phyloP scores from a whole-genome alignment of 1,140 invertebrate genomes.

The Pseudomyrmex gracilis region DNA sequence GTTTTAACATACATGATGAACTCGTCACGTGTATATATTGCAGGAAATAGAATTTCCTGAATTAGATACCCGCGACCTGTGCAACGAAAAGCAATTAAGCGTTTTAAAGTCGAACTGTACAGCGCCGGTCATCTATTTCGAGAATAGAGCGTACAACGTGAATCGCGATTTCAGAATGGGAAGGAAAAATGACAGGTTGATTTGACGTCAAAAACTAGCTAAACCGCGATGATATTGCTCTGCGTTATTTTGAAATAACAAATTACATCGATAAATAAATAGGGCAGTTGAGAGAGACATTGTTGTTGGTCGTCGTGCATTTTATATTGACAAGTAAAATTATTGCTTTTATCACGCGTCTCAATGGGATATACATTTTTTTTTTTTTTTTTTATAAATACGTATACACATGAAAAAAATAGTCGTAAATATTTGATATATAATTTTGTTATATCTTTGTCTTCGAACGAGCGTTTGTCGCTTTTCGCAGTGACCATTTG shows the following conservation, averaged over 20 bases:
- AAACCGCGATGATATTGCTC: neutral
- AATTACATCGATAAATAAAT: neutral
- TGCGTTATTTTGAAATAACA: neutral
- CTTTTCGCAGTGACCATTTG: conserved; percentile 93
- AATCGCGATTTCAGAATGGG: neutral
- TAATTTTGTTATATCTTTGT: neutral
- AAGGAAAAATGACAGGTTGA: neutral
- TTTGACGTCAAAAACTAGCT: neutral
- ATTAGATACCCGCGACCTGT: conserved; percentile 29
- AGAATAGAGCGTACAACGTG: neutral
- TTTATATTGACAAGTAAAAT: neutral
- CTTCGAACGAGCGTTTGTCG: neutral
- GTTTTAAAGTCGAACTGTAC: conserved; percentile 10
- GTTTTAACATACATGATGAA: conserved; percentile 31
- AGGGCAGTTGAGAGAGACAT: too few relatives aligned
- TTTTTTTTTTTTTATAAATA: too few relatives aligned
- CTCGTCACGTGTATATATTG: conserved; percentile 13
- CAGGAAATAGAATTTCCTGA: conserved; percentile 59
- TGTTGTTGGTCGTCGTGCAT: neutral
- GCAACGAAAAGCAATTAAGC: conserved; percentile 26
- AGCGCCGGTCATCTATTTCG: conserved; percentile 2
- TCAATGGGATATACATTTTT: too few relatives aligned
- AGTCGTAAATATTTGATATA: neutral
- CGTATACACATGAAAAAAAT: too few relatives aligned
- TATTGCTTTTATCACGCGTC: neutral